Percentiles rank a stretch among this genome's conserved stretches.
phyloP scores from a whole-genome alignment of 2,888 invertebrate species.

The Campoplex nolae region DNA sequence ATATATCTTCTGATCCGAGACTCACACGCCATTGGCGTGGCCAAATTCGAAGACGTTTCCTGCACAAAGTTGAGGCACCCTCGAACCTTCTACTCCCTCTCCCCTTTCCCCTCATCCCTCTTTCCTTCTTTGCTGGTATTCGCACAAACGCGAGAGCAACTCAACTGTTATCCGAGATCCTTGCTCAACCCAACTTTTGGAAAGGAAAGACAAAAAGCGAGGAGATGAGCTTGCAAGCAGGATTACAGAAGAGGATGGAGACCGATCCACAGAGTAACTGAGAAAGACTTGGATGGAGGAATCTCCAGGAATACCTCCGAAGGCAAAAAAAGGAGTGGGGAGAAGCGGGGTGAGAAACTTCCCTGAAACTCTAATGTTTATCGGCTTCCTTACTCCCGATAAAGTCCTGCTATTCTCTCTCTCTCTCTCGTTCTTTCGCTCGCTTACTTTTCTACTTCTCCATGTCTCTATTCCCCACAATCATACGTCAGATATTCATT shows the following conservation, averaged over 20 bases:
- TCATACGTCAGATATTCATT: conserved; percentile 13
- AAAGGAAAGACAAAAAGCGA: conserved; percentile 61
- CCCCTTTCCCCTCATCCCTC: neutral
- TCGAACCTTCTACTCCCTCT: conserved; percentile 21
- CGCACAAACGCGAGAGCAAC: conserved; percentile 45
- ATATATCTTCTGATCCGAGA: conserved; percentile 7
- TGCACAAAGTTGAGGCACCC: conserved; percentile 75
- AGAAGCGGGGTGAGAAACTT: conserved; percentile 69
- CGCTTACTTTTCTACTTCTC: neutral
- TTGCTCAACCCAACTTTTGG: conserved; percentile 60
- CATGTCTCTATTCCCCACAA: neutral
- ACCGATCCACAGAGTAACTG: conserved; percentile 18
- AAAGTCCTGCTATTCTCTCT: conserved; percentile 64
- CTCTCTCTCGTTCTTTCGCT: conserved; percentile 30
- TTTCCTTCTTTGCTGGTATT: conserved; percentile 1
- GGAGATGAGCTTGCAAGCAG: conserved; percentile 32
- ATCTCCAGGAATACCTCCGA: conserved; percentile 25
- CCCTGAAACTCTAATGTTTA: conserved; percentile 77
- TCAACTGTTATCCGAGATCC: conserved; percentile 55
- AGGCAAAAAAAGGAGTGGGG: conserved; percentile 32
- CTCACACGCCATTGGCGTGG: conserved; percentile 52
- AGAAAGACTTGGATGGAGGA: conserved; percentile 36
- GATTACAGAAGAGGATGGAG: conserved; percentile 33
- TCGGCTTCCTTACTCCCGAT: conserved; percentile 73
- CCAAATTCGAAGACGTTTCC: conserved; percentile 73